Conservation (phyloP, 2,113 vertebrate species). For the Dasypus novemcinctus region DNA sequence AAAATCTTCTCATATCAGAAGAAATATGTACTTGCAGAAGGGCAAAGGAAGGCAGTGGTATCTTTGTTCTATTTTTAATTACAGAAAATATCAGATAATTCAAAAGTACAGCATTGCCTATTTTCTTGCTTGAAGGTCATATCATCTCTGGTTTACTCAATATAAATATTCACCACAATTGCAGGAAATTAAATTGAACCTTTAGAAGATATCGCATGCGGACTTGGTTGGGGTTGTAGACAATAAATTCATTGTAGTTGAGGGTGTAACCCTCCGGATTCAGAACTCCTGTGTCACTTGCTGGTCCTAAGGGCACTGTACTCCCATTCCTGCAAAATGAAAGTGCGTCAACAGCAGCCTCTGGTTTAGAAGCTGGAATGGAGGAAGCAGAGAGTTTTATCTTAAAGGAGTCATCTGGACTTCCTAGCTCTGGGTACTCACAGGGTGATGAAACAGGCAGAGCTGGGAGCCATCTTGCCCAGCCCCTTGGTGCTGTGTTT, state of each 20-base stretch:
- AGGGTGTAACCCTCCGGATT: constrained; percentile 85
- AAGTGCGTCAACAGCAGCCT: not conserved
- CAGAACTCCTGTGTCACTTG: constrained; percentile 78
- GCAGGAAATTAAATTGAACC: constrained; percentile 88
- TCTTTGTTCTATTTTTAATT: constrained; percentile 55
- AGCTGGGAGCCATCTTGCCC: constrained; percentile 88
- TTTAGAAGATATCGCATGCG: constrained; percentile 91
- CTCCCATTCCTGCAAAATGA: constrained; percentile 83
- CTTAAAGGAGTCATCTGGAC: not conserved
- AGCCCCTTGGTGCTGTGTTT: constrained; percentile 93
- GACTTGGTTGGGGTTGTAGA: constrained; percentile 88
- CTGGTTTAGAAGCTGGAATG: constrained; percentile 6
- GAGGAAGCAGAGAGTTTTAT: not conserved
- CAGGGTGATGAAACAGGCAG: constrained; percentile 81
- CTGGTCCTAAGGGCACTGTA: constrained; percentile 88
- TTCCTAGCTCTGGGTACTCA: constrained; percentile 79
- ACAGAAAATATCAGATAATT: constrained; percentile 50
- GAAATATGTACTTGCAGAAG: constrained; percentile 6
- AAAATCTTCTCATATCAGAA: not conserved
- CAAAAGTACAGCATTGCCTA: not conserved
- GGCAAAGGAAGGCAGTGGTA: not conserved
- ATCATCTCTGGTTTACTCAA: not conserved
- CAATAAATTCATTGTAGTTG: constrained; percentile 93
- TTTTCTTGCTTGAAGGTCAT: constrained; percentile 38
- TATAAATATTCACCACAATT: constrained; percentile 86